Evolutionary conservation across 2,113 vertebrate genomes (phyloP).

Genomic region (Eulemur rufifrons): DNA sequence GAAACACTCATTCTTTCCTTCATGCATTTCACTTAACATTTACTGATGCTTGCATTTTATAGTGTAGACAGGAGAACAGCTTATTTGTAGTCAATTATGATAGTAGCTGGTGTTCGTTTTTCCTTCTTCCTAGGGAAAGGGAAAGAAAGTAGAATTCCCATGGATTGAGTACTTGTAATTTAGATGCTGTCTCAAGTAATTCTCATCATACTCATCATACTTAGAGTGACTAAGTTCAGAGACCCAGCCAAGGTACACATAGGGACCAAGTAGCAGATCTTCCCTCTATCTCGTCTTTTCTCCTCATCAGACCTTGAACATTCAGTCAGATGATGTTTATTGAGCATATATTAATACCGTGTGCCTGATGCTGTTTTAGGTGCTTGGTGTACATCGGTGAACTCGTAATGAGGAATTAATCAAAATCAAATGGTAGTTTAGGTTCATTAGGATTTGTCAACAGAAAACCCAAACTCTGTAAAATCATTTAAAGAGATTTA

Average conservation of each 20-base stretch:
- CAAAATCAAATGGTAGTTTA: neutral
- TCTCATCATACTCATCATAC: neutral
- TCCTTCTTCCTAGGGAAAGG: neutral
- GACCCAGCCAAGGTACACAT: neutral
- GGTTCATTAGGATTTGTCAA: neutral
- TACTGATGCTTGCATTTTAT: neutral
- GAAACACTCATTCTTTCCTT: constrained; percentile 15
- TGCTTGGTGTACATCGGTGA: neutral
- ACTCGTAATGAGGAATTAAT: neutral
- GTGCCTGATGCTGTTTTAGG: neutral
- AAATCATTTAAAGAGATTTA: too few species aligned
- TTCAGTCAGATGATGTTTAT: neutral
- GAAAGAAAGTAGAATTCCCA: neutral
- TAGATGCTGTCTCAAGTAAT: neutral
- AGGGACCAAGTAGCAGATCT: too few species aligned
- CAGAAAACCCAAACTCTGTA: too few species aligned
- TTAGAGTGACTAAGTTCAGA: neutral
- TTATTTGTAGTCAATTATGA: neutral
- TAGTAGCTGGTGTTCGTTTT: neutral
- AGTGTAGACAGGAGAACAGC: neutral
- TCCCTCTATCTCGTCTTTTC: too few species aligned
- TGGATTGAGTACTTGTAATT: neutral
- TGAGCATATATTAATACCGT: neutral
- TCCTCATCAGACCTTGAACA: neutral
- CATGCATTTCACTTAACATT: neutral